Evolutionary conservation across 1,140 invertebrate genomes (phyloP).

Genomic region (Catajapyx aquilonaris): DNA sequence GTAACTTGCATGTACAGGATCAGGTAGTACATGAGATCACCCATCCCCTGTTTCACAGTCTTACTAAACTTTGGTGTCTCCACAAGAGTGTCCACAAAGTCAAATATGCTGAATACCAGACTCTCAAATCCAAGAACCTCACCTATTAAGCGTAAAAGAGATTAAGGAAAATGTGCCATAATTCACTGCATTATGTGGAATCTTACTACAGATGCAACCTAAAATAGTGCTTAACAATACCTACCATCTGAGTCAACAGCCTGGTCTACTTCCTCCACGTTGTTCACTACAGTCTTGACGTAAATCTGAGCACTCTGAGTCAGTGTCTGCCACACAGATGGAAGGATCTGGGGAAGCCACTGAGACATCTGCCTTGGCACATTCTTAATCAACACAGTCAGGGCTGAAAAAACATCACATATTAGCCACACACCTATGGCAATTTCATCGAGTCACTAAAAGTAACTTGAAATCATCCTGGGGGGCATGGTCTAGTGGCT

Average conservation of each 20-base stretch:
- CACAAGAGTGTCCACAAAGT: constrained; percentile 44
- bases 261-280: constrained; percentile 25
- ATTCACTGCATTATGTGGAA: not conserved
- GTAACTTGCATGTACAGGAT: constrained; percentile 59
- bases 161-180: constrained; percentile 2
- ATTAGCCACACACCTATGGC: too few species aligned
- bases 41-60: constrained; percentile 38
- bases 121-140: constrained; percentile 49
- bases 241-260: constrained; percentile 31
- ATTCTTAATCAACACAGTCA: constrained; percentile 37
- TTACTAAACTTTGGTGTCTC: constrained; percentile 35
- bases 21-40: constrained; percentile 50
- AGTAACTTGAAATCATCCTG: too few species aligned
- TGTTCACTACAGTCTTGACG: constrained; percentile 35
- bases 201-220: too few species aligned
- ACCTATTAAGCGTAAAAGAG: constrained; percentile 23
- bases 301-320: constrained; percentile 43
- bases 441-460: too few species aligned
- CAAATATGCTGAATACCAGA: constrained; percentile 52
- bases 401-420: constrained; percentile 19
- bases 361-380: constrained; percentile 40
- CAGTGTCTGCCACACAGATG: constrained; percentile 46
- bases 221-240: constrained; percentile 12
- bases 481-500: too few species aligned
- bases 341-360: constrained; percentile 40